Conservation (phyloP, 2,797 vertebrate genomes). For the Pseudochirops cupreus region DNA sequence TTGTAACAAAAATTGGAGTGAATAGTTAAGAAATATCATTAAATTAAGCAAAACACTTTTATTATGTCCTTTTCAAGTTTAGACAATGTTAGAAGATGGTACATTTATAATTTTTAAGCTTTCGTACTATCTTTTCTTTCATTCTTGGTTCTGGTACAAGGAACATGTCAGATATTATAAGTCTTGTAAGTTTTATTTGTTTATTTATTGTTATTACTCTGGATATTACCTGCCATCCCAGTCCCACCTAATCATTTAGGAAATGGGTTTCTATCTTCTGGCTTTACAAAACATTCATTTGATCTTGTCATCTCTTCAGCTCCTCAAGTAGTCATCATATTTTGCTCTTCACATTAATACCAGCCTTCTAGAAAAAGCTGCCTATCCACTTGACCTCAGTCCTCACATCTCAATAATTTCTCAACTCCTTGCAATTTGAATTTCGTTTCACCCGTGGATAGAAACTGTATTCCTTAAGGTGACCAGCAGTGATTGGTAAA, state of each 20-base stretch:
- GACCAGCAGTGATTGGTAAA: neutral
- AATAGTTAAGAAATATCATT: neutral
- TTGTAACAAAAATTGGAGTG: neutral
- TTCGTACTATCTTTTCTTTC: neutral
- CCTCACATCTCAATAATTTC: neutral
- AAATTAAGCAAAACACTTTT: neutral
- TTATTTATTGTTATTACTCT: conserved; percentile 11
- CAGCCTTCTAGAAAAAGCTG: neutral
- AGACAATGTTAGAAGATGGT: neutral
- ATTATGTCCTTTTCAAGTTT: neutral
- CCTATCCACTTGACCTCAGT: neutral
- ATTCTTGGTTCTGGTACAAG: conserved; percentile 6
- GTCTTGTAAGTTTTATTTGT: conserved; percentile 30
- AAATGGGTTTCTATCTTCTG: neutral
- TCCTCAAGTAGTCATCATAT: neutral
- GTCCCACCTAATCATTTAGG: neutral
- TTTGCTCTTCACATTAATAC: neutral
- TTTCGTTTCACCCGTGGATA: neutral
- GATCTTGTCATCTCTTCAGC: neutral
- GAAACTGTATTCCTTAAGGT: neutral
- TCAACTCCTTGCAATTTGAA: neutral
- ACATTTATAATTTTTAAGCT: neutral
- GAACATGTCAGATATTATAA: conserved; percentile 32
- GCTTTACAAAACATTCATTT: neutral
- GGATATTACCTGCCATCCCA: conserved; percentile 32